Evolutionary conservation across 2,797 vertebrate genomes (phyloP).

Genomic region (Gephyroberyx darwinii): DNA sequence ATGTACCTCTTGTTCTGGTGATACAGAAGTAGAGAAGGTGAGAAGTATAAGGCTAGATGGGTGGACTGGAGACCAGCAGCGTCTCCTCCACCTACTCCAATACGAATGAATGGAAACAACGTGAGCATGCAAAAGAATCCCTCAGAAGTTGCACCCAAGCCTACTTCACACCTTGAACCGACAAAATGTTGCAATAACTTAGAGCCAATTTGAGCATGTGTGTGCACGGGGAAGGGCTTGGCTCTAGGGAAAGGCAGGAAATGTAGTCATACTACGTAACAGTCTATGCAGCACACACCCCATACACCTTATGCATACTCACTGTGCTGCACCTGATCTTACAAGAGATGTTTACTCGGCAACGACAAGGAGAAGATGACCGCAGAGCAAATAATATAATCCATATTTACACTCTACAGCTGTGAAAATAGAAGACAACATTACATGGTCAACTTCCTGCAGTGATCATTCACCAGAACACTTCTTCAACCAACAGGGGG

Average conservation of each 20-base stretch:
- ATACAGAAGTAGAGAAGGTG: slow-evolving; percentile 29
- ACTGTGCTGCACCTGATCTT: slow-evolving; percentile 42
- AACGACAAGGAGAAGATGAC: slow-evolving; percentile 37
- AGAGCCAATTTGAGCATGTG: slow-evolving; percentile 61
- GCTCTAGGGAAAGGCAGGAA: slow-evolving; percentile 54
- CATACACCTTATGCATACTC: slow-evolving; percentile 12
- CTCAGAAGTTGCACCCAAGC: slow-evolving; percentile 44
- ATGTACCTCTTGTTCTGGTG: slow-evolving; percentile 63
- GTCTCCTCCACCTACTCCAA: slow-evolving; percentile 25
- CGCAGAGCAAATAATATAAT: slow-evolving; percentile 45
- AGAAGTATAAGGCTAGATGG: not conserved
- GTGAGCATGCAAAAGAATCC: slow-evolving; percentile 15
- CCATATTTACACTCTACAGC: slow-evolving; percentile 35
- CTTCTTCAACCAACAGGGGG: slow-evolving; percentile 37
- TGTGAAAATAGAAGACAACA: slow-evolving; percentile 36
- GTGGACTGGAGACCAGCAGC: slow-evolving; percentile 12
- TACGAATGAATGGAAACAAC: not conserved
- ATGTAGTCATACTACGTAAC: slow-evolving; percentile 38
- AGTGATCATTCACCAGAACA: slow-evolving; percentile 54
- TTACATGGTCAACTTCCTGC: slow-evolving; percentile 44
- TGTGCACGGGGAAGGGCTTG: slow-evolving; percentile 66
- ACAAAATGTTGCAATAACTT: slow-evolving; percentile 69
- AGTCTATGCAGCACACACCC: slow-evolving; percentile 15
- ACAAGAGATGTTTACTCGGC: slow-evolving; percentile 50
- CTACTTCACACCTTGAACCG: slow-evolving; percentile 51